Evolutionary conservation across 53 echinoderm and acorn worm genomes (phyloP).

Genomic region (Mesocentrotus franciscanus): DNA sequence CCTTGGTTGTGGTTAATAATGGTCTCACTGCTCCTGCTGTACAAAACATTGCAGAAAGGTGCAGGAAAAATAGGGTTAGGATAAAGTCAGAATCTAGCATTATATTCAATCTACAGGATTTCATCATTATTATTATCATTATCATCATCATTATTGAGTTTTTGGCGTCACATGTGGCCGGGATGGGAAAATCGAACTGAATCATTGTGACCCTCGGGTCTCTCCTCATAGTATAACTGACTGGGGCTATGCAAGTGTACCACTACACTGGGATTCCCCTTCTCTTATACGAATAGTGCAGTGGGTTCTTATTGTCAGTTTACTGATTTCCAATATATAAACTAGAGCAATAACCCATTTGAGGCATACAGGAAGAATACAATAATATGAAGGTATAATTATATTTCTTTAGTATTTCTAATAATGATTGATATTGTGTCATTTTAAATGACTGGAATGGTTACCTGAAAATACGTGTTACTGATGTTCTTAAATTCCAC

Average conservation of each 20-base stretch:
- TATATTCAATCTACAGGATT: no score
- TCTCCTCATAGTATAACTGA: no score
- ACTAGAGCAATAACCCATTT: not conserved
- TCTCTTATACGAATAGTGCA: no score
- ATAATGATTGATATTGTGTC: not conserved
- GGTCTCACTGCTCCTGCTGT: conserved; percentile 63
- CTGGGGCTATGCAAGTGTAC: no score
- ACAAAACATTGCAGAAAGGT: conserved; percentile 46
- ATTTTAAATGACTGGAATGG: not conserved
- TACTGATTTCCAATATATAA: no score
- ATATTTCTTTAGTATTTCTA: not conserved
- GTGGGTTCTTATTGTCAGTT: no score
- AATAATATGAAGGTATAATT: not conserved
- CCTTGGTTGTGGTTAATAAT: conserved; percentile 50
- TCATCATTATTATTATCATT: no score
- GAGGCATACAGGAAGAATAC: not conserved
- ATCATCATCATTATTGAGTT: no score
- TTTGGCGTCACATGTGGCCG: no score
- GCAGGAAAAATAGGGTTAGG: conserved; percentile 4
- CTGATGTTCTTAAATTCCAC: not conserved
- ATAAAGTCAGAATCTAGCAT: conserved; percentile 7
- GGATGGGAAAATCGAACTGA: no score
- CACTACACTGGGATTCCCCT: no score
- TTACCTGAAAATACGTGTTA: not conserved
- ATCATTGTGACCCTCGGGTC: no score